Conservation (phyloP, 2,797 vertebrate species). For the Phrynocephalus vlangalii region DNA sequence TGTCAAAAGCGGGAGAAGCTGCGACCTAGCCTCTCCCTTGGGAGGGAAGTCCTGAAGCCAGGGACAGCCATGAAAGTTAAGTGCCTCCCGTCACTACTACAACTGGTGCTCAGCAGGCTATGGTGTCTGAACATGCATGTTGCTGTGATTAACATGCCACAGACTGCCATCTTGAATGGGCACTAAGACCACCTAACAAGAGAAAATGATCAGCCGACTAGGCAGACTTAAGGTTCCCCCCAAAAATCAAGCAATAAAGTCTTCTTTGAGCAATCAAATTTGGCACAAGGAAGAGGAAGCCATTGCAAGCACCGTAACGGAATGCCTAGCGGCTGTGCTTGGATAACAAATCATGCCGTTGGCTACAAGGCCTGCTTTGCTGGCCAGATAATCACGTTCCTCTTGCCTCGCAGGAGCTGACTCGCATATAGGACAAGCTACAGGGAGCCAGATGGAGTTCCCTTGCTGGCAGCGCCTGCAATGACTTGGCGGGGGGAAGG, state of each 20-base stretch:
- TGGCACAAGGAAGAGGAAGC: slow-evolving; percentile 18
- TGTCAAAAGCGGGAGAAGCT: too few relatives aligned
- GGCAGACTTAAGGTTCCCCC: background rate
- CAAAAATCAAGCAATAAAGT: background rate
- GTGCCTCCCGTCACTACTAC: too few relatives aligned
- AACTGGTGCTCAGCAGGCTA: too few relatives aligned
- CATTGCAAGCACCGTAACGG: background rate
- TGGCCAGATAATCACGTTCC: background rate
- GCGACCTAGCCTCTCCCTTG: too few relatives aligned
- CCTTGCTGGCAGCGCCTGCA: background rate
- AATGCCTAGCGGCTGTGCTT: background rate
- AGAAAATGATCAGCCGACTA: background rate
- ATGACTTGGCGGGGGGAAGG: too few relatives aligned
- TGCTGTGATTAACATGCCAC: background rate
- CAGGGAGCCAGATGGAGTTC: background rate
- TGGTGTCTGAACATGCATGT: background rate
- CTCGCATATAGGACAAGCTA: background rate
- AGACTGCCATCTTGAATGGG: background rate
- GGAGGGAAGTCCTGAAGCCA: too few relatives aligned
- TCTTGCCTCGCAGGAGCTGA: background rate
- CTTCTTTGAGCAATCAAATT: background rate
- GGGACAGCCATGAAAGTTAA: too few relatives aligned
- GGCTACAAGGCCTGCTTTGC: slow-evolving; percentile 10
- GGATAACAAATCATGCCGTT: background rate
- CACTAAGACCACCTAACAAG: background rate